Base-by-base conservation (phyloP, 2,113 vertebrate genomes). In the Anseranas semipalmata region DNA sequence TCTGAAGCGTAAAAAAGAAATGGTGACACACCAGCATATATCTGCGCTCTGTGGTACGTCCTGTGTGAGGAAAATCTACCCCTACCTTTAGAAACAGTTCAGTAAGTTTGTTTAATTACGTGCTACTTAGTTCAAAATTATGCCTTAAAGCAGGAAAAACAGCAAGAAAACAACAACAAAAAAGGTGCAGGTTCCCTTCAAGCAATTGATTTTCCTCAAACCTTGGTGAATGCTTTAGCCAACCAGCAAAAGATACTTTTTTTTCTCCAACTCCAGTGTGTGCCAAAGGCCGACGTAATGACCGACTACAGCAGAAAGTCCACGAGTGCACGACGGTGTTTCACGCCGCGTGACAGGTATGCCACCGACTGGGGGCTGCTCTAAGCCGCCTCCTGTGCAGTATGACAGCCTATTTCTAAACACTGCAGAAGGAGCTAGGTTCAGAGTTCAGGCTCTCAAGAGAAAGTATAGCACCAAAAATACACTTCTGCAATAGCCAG, bases 271-370 rank as follows among this genome's bases (percentile, higher is more conserved):
- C 39, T 56, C 27, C 5, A 30, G 8, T 3, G 8, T 12, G 5
- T 80, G 22, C 13, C 52, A 83, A 79, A 83, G 35, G 35, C 45
- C 86, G 28, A 33, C 24, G 28, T 28, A 32, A 43, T 65, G 53
- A 43, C 17, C 30, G 39, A 58, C 39, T 39, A 24, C 0, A 62
- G 43, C 17, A 80, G 50, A 59, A 92, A 73, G 70, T 39, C 50
- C 21, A 7, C 0, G 0, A 65, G 12, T 13, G 56, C 37, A 43
- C 59, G 46, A 45, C 12, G 19, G 46, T 33, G 8, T 39, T 87
- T 74, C 45, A 35, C 30, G 27, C 35, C 60, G 22, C 13, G 5
- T 5, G 20, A 84, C 56, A 90, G 10, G 18, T 21, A 12, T 15
- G 33, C 20, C 72, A 62, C 8, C 80, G 21, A 80, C 3, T 45